Evolutionary conservation across 2,888 invertebrate genomes (phyloP), one percentile per base, ranked within the genome.

Genomic region (Drosophila emarginata): DNA sequence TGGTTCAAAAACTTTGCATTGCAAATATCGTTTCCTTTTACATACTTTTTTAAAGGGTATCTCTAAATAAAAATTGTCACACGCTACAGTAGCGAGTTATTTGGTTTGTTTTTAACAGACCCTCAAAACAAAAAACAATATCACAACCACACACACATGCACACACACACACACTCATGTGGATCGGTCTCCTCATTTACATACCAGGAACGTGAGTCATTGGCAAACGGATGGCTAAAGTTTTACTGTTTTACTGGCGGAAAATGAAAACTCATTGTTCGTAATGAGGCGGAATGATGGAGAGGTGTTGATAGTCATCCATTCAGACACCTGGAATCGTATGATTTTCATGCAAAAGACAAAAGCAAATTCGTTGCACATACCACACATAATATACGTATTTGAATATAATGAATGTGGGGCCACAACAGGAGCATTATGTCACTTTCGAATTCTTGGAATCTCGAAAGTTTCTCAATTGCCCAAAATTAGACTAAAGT

Each of bases 151-250:
- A 54, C 51, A 52, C 64, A 67, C 80, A 68, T 63, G 56, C 69
- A 73, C 62, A 74, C 52, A 37, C 58, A 64, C 58, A 62, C 32
- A 45, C 9, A 63, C n/a, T 50, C 61, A 60, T 39, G 69, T 21
- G 40, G 69, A 68, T 60, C 56, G 37, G 53, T 32, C 52, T 62
- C 45, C 56, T 83, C 78, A 87, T 87, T 87, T 83, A 86, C 83
- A 87, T 88, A 76, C 86, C 88, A 21, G 60, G 67, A 72, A 74
- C 73, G 84, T 87, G 82, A 83, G 80, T 87, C 82, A 83, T 70
- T 67, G 39, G 14, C 50, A 18, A 12, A 15, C 57, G 23, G 61
- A 54, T 40, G 61, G 50, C 60, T 67, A 62, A 72, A 71, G 60
- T 59, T 45, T 54, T 28, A 21, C 32, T 39, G 23, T 23, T 14